Evolutionary conservation across 30 jellyfish, hydroid and myxozoan species (phyloP), one percentile per base, ranked within the genome.

Genomic region (Aurelia sp.): DNA sequence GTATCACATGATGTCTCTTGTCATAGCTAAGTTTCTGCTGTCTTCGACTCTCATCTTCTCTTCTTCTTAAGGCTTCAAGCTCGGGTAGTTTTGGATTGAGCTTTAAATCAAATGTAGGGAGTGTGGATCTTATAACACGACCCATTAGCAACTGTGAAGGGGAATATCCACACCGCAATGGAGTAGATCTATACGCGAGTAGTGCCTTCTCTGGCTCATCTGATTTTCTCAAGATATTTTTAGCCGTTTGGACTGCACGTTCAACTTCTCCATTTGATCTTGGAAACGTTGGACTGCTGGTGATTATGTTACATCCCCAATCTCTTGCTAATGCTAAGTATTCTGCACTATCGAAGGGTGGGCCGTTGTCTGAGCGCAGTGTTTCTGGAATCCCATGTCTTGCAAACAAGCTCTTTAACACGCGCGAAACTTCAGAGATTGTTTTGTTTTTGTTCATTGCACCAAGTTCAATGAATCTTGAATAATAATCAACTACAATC

Each of bases 251-350:
- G 21, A 85, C 89, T 27, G 94, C 94, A 59, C 75, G 82, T 57
- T 85, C 94, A 7, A 66, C 94, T 75, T 85, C 83, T 47, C 89
- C 94, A 48, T 85, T 85, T 47, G 87, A 58, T 63, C 74, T 74
- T n/a, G 94, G 83, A 64, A 50, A 85, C 40, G 9, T 22, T 59
- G 86, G 92, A 71, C 92, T 82, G 66, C 78, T 82, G 35, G 88
- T 61, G 53, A 62, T 66, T 19, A 78, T 50, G 20, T 63, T 37
- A 51, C 78, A 60, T 19, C 69, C 88, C 88, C 88, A 78, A 13
- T 78, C 73, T 66, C 60, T 52, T 44, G 89, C 89, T 50, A 64
- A 79, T n/a, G 40, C 73, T 13, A 23, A 3, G 74, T 19, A 71
- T 13, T 81, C 85, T 20, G 85, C 69, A 53, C 85, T 67, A 30